Evolutionary conservation across 2,888 invertebrate species (phyloP).

Genomic region (Eremobia ochroleuca): DNA sequence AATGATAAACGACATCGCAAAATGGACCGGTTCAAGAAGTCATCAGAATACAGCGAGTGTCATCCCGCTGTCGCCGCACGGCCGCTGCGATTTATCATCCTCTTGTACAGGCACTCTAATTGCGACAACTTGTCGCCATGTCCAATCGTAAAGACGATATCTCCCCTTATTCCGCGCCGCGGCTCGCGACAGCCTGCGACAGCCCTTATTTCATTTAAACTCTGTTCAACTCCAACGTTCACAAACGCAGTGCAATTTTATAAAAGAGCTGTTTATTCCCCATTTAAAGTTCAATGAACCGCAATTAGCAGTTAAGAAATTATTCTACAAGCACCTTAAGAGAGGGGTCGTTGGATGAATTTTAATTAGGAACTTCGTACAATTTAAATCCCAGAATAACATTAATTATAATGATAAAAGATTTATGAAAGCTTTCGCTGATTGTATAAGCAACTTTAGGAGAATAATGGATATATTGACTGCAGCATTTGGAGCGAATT

Average conservation of each 20-base stretch:
- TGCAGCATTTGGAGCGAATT: slow-evolving; percentile 6
- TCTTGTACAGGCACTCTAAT: slow-evolving; percentile 74
- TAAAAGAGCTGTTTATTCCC: slow-evolving; percentile 59
- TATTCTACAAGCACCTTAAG: slow-evolving; percentile 43
- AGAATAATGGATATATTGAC: slow-evolving; percentile 13
- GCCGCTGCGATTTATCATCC: slow-evolving; percentile 74
- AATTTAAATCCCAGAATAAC: slow-evolving; percentile 34
- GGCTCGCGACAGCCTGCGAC: slow-evolving; percentile 23
- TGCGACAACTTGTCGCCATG: slow-evolving; percentile 76
- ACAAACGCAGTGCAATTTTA: slow-evolving; percentile 51
- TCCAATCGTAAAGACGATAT: slow-evolving; percentile 61
- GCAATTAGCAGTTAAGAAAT: slow-evolving; percentile 61
- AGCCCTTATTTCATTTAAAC: slow-evolving; percentile 58
- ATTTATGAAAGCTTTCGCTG: slow-evolving; percentile 11
- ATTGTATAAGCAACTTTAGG: slow-evolving; percentile 8
- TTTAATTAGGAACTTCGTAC: slow-evolving; percentile 52
- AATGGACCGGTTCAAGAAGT: slow-evolving; percentile 73
- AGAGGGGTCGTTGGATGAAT: slow-evolving; percentile 52
- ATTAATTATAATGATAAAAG: slow-evolving; percentile 22
- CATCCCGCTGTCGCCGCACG: slow-evolving; percentile 66
- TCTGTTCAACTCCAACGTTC: slow-evolving; percentile 43
- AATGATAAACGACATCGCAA: slow-evolving; percentile 73
- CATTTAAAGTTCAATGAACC: slow-evolving; percentile 63
- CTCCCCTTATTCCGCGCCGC: slow-evolving; percentile 54
- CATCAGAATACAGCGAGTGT: slow-evolving; percentile 72